phyloP scores from a whole-genome alignment of 2,113 vertebrate genomes.

The Nansenia antarctica region DNA sequence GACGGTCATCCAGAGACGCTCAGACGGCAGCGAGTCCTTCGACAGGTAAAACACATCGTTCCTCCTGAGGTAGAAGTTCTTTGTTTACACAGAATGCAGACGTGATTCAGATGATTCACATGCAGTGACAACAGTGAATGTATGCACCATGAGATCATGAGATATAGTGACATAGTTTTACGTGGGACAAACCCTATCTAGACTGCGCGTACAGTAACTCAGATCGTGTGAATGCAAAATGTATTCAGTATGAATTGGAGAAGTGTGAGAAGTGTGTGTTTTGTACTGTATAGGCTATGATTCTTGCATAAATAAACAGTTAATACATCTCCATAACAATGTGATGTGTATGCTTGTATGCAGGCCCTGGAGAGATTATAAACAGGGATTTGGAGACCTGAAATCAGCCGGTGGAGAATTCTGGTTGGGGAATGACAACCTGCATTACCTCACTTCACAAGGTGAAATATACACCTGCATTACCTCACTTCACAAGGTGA shows the following conservation, averaged over 20 bases:
- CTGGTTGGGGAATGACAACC: slow-evolving; percentile 64
- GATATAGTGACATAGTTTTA: background rate
- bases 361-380: slow-evolving; percentile 65
- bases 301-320: background rate
- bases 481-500: slow-evolving; percentile 59
- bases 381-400: slow-evolving; percentile 64
- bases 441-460: slow-evolving; percentile 60
- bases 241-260: no score
- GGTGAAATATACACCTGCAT: slow-evolving; percentile 47
- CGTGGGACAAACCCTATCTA: no score
- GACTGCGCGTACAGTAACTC: no score
- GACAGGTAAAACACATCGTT: slow-evolving; percentile 73
- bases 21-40: slow-evolving; percentile 84
- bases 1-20: slow-evolving; percentile 89
- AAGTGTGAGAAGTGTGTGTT: no score
- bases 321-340: background rate
- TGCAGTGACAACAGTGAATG: background rate
- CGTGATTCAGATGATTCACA: background rate
- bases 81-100: no score
- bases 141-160: background rate
- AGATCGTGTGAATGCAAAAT: background rate
- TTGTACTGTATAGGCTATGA: background rate
- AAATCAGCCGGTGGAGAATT: slow-evolving; percentile 60
- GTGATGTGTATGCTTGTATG: no score
- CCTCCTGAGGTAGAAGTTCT: no score